Evolutionary conservation across 2,888 invertebrate genomes (phyloP).

Genomic region (Cybosia mesomella): DNA sequence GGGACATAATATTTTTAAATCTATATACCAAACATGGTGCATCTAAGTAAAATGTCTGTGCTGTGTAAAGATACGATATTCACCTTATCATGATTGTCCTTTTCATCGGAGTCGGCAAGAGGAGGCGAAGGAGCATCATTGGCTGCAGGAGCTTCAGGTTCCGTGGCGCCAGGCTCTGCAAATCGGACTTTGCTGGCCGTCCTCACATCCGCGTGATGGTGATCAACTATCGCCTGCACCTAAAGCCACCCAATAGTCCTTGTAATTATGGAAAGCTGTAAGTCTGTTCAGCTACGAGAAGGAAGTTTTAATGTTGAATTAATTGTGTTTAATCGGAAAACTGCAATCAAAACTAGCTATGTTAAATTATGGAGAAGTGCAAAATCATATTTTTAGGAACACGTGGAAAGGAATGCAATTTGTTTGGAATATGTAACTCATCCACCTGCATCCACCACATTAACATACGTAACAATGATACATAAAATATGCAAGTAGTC

Average conservation of each 20-base stretch:
- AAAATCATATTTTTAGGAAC: too few relatives aligned
- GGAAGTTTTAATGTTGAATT: neutral
- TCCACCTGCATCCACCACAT: too few relatives aligned
- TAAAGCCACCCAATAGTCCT: slow-evolving; percentile 65
- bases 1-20: neutral
- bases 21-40: slow-evolving; percentile 16
- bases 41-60: slow-evolving; percentile 21
- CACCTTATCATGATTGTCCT: slow-evolving; percentile 85
- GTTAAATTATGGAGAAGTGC: too few relatives aligned
- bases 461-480: too few relatives aligned
- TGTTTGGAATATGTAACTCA: neutral
- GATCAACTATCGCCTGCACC: slow-evolving; percentile 98
- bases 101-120: slow-evolving; percentile 78
- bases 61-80: slow-evolving; percentile 55
- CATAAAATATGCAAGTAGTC: too few relatives aligned
- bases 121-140: slow-evolving; percentile 83
- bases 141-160: slow-evolving; percentile 77
- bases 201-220: slow-evolving; percentile 94
- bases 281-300: neutral
- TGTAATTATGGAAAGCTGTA: neutral
- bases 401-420: too few relatives aligned
- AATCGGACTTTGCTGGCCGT: slow-evolving; percentile 95
- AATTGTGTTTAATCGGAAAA: too few relatives aligned
- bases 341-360: too few relatives aligned
- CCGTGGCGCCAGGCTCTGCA: slow-evolving; percentile 89